phyloP scores from a whole-genome alignment of 2,888 invertebrate genomes.

The Diadegma fenestrale region DNA sequence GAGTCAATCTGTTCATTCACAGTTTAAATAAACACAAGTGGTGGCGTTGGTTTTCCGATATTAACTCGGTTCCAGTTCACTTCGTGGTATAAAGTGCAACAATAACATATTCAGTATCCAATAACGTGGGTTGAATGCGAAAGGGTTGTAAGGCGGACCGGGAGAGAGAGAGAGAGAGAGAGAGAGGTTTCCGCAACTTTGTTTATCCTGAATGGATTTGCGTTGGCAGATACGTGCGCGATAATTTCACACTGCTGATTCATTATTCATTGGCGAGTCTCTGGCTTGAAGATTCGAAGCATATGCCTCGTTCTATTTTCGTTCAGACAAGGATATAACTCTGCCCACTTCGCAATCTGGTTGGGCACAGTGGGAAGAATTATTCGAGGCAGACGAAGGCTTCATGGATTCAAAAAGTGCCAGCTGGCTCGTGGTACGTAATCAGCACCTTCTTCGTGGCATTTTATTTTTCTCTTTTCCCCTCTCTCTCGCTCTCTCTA shows the following conservation, averaged over 20 bases:
- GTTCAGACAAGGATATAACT: slow-evolving; percentile 11
- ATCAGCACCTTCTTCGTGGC: slow-evolving; percentile 60
- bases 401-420: slow-evolving; percentile 54
- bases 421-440: slow-evolving; percentile 57
- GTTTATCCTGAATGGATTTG: slow-evolving; percentile 15
- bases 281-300: slow-evolving; percentile 15
- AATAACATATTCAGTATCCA: slow-evolving; percentile 10
- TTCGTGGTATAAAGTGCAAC: slow-evolving; percentile 1
- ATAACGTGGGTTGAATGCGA: neutral
- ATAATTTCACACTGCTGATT: slow-evolving; percentile 14
- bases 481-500: slow-evolving; percentile 7
- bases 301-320: slow-evolving; percentile 42
- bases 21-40: neutral
- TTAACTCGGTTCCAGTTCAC: slow-evolving; percentile 8
- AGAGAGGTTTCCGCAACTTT: slow-evolving; percentile 26
- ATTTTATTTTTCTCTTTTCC: slow-evolving; percentile 17
- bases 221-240: slow-evolving; percentile 17
- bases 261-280: slow-evolving; percentile 26
- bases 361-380: slow-evolving; percentile 26
- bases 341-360: slow-evolving; percentile 3
- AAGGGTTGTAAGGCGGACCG: neutral
- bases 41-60: neutral
- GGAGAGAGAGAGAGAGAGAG: neutral
- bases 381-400: slow-evolving; percentile 57
- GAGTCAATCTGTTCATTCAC: slow-evolving; percentile 10